Conservation (phyloP, 2,797 vertebrate genomes). For the Morelia viridis region DNA sequence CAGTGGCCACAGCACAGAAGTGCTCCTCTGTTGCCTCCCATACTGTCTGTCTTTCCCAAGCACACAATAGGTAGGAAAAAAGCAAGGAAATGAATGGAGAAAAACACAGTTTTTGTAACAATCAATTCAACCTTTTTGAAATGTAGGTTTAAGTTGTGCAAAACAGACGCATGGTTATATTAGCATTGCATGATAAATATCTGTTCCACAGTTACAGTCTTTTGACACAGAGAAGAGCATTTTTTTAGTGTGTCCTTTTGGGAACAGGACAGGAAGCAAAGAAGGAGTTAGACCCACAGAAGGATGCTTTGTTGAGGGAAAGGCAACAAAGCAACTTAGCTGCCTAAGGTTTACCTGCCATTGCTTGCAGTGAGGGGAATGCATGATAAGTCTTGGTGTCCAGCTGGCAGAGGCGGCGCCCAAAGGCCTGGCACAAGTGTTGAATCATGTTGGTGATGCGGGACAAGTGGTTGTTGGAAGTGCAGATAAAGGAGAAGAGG, state of each 20-base stretch:
- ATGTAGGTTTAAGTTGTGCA: too few relatives aligned
- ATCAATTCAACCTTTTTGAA: too few relatives aligned
- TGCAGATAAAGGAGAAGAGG: slow-evolving; percentile 95
- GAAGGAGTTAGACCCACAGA: background rate
- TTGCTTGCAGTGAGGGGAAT: slow-evolving; percentile 82
- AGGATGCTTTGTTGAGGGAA: background rate
- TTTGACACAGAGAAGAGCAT: too few relatives aligned
- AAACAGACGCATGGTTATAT: too few relatives aligned
- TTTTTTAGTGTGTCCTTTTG: background rate
- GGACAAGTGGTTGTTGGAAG: slow-evolving; percentile 93
- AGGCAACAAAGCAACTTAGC: background rate
- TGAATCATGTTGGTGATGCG: slow-evolving; percentile 94
- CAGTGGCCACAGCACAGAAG: background rate
- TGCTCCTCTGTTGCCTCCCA: too few relatives aligned
- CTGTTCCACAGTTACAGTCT: too few relatives aligned
- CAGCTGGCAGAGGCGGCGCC: slow-evolving; percentile 78
- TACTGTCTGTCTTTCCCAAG: background rate
- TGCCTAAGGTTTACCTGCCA: slow-evolving; percentile 77
- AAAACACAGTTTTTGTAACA: background rate
- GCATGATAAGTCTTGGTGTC: slow-evolving; percentile 80
- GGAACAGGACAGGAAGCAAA: background rate
- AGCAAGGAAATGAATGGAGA: background rate
- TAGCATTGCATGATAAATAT: too few relatives aligned
- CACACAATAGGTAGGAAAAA: background rate
- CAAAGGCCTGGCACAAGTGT: slow-evolving; percentile 83